Evolutionary conservation across 2,113 vertebrate genomes (phyloP), one percentile per base, ranked within the genome.

Genomic region (Naja naja): DNA sequence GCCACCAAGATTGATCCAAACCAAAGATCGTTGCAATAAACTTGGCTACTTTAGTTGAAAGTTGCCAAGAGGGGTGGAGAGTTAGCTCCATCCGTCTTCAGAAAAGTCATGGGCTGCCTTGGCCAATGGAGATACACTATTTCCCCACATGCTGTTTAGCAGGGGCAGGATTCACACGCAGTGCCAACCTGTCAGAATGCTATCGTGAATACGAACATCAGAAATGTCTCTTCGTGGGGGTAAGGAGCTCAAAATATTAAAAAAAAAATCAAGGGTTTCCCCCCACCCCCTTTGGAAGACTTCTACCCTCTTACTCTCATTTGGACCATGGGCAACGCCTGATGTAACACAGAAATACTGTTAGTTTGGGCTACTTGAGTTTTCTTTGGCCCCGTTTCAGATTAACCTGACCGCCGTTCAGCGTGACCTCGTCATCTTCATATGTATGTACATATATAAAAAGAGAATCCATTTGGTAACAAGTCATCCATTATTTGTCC

Each of bases 361-460:
- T n/a, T 27, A 11, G 16, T 20, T 55, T 39, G 2, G 22, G 3
- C 45, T 25, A 49, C 56, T 45, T 27, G 39, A 22, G 5, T 87
- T 25, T 86, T 64, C 90, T 20, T n/a, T 56, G 25, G 53, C 87
- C n/a, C 86, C 60, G 30, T 86, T 88, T n/a, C 93, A 47, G 94
- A 90, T 92, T 94, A 18, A 60, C 58, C 53, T 12, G 0, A 69
- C 88, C 55, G 94, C 52, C 96, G 5, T 89, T 93, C 91, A 95
- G 95, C 93, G 94, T 93, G 95, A 92, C 88, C 95, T 56, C 64
- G 90, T 91, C 94, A 39, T 91, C 96, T 96, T 96, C 54, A 85
- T 93, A 93, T 90, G 74, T 92, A 92, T 39, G 60, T 64, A 89
- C 92, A 93, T 93, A 88, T 53, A 88, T 52, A 89, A 25, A 55